phyloP scores from a whole-genome alignment of 64 coral and sea anemone genomes.

The Pocillopora damicornis region DNA sequence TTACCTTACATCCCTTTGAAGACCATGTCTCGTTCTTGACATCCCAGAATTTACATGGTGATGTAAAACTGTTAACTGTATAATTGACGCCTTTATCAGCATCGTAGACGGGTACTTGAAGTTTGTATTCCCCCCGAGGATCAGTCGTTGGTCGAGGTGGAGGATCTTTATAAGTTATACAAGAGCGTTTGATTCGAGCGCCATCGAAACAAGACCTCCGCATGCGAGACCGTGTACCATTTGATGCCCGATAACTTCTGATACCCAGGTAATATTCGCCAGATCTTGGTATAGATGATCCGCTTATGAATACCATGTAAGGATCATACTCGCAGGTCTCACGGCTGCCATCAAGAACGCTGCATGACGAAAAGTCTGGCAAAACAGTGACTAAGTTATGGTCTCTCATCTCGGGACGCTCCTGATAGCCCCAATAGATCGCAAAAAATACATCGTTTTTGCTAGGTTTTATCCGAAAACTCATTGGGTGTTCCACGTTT shows the following conservation, averaged over 20 bases:
- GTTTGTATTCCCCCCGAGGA: constrained; percentile 30
- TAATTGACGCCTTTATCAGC: constrained; percentile 53
- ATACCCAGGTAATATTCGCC: constrained; percentile 64
- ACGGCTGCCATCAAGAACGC: background rate
- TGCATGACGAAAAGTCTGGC: constrained; percentile 69
- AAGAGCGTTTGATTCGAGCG: constrained; percentile 52
- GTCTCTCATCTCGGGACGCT: constrained; percentile 19
- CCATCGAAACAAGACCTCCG: constrained; percentile 44
- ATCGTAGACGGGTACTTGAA: constrained; percentile 29
- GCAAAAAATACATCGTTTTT: constrained; percentile 19
- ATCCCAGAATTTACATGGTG: constrained; percentile 74
- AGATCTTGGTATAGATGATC: constrained; percentile 7
- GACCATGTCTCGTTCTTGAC: constrained; percentile 46
- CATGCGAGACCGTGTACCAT: background rate
- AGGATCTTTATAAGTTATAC: constrained; percentile 60
- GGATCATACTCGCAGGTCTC: constrained; percentile 32
- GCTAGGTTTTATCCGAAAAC: background rate
- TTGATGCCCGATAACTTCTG: constrained; percentile 3
- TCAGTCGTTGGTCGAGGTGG: constrained; percentile 22
- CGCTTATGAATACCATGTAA: constrained; percentile 39
- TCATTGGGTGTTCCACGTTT: constrained; percentile 21
- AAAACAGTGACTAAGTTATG: constrained; percentile 38
- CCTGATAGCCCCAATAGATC: constrained; percentile 47
- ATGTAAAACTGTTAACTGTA: constrained; percentile 60
- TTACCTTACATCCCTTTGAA: constrained; percentile 65